Evolutionary conservation across 2,113 vertebrate species (phyloP).

Genomic region (Pedetes capensis): DNA sequence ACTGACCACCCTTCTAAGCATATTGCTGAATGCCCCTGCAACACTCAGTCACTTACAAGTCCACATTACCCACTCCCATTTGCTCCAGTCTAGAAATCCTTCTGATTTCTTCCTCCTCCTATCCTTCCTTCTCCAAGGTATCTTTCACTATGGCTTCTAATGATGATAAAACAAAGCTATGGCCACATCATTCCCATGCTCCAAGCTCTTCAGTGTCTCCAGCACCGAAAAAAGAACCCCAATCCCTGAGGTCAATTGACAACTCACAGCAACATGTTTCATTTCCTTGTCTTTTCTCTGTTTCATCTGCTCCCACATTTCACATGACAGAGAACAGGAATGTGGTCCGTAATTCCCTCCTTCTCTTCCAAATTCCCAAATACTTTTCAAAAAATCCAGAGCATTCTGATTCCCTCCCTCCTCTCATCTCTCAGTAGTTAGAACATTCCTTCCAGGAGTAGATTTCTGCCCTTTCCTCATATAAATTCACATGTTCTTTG

Average conservation of each 20-base stretch:
- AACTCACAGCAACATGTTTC: neutral
- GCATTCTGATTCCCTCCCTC: neutral
- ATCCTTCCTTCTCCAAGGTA: accelerated
- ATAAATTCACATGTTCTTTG: neutral
- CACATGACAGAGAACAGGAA: neutral
- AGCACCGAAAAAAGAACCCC: neutral
- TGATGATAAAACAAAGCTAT: neutral
- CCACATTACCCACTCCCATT: neutral
- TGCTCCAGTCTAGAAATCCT: neutral
- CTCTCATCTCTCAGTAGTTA: neutral
- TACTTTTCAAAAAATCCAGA: neutral
- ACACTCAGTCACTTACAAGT: no score
- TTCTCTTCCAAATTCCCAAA: neutral
- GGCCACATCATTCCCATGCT: neutral
- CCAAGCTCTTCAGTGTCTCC: neutral
- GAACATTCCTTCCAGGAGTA: neutral
- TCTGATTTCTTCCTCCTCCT: neutral
- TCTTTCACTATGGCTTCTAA: neutral
- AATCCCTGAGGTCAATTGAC: neutral
- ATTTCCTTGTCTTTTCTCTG: neutral
- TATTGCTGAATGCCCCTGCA: accelerated
- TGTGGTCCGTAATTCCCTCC: no score
- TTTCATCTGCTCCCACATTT: accelerated
- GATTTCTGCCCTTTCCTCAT: neutral
- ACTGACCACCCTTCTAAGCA: no score